Evolutionary conservation across 2,888 invertebrate genomes (phyloP).

Genomic region (Melieria crassipennis): DNA sequence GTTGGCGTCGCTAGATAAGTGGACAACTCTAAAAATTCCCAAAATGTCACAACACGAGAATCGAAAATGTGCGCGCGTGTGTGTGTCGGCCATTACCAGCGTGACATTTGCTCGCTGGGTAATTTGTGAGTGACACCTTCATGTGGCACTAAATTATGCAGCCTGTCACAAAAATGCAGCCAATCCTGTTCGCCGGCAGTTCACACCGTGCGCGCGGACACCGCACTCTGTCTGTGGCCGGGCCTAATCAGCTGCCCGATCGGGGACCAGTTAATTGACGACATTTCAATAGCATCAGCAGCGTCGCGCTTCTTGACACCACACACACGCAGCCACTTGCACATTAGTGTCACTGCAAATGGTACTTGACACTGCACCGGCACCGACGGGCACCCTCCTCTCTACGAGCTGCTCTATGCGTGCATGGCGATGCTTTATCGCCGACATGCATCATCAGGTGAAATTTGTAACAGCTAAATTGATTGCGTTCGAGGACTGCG

Average conservation of each 20-base stretch:
- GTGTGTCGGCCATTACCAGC: background rate
- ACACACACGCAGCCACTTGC: slow-evolving; percentile 28
- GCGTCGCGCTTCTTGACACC: slow-evolving; percentile 38
- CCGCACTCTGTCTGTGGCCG: slow-evolving; percentile 3
- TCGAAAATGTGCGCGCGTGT: no score
- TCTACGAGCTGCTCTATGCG: slow-evolving; percentile 14
- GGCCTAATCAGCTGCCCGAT: slow-evolving; percentile 35
- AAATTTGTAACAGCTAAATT: slow-evolving; percentile 44
- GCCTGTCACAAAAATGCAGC: slow-evolving; percentile 7
- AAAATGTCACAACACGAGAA: no score
- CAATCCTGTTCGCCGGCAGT: background rate
- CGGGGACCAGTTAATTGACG: slow-evolving; percentile 46
- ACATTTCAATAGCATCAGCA: slow-evolving; percentile 45
- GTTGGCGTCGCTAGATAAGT: no score
- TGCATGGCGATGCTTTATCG: slow-evolving; percentile 24
- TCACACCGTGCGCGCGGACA: background rate
- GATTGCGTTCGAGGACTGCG: slow-evolving; percentile 9
- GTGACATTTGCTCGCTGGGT: slow-evolving; percentile 22
- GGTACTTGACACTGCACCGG: slow-evolving; percentile 25
- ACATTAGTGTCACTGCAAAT: background rate
- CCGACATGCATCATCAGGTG: slow-evolving; percentile 44
- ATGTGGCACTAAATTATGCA: slow-evolving; percentile 29
- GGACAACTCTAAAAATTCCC: no score
- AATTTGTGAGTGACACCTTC: slow-evolving; percentile 34
- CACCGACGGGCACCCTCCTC: background rate